Evolutionary conservation across 1,140 invertebrate species (phyloP), one percentile per base, ranked within the genome.

Genomic region (Caerostris darwini): DNA sequence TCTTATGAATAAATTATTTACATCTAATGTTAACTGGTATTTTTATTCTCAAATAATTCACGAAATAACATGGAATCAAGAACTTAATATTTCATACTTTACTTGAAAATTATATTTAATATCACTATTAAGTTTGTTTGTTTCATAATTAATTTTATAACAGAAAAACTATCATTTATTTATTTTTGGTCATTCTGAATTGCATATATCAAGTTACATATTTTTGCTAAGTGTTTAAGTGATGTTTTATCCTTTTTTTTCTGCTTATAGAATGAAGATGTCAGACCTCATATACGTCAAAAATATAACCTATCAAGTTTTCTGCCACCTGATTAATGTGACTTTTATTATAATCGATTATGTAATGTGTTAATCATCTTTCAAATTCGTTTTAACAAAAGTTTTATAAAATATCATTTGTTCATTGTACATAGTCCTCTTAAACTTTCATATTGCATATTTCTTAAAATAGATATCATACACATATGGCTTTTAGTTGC

Each of bases 291-390:
- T 96, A 99, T 99, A 95, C 97, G 98, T 81, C 98, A 98, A 95
- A 98, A 98, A 95, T 99, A 98, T 96, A 97, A 98, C 95, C 97
- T 99, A 4, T 98, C 98, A 96, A 98, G 97, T 95, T 98, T 98
- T 96, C 96, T 99, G 95, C 98, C 98, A 34, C 98, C 98, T 7
- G 98, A 98, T 96, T 98, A 97, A 94, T 86, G 34, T 93, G 34
- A 34, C 34, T 34, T 34, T 34, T 34, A 34, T 34, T 34, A n/a
- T 53, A 54, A n/a, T 56, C 50, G 10, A 71, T n/a, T n/a, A n/a
- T 19, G 5, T 54, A 56, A 10, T 54, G 17, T 53, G 17, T 57
- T 56, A 8, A 19, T 69, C n/a, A 56, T 54, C 7, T 50, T 34
- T 67, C 19, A 17, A 34, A 71, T 61, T 86, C 57, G 19, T 86